phyloP scores from a whole-genome alignment of 2,888 invertebrate species.

The Cecidostiba fungosa region DNA sequence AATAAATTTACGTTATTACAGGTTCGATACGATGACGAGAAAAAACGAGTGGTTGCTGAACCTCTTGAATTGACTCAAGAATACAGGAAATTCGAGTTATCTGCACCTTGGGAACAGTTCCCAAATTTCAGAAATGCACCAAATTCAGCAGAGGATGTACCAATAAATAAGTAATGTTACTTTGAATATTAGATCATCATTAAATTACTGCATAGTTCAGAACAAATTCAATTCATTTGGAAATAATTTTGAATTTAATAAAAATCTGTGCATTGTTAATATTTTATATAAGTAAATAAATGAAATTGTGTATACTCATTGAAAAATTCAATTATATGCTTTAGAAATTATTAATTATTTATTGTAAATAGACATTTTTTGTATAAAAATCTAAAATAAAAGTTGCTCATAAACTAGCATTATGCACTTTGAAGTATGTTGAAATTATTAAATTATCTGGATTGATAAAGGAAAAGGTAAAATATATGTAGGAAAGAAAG shows the following conservation, averaged over 20 bases:
- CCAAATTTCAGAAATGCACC: constrained; percentile 90
- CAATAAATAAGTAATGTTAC: constrained; percentile 65
- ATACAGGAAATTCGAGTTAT: constrained; percentile 97
- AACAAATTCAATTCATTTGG: not conserved
- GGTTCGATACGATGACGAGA: constrained; percentile 98
- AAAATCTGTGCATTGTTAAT: constrained; percentile 30
- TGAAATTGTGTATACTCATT: constrained; percentile 33
- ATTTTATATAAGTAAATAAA: constrained; percentile 42
- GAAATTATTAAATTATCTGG: not conserved
- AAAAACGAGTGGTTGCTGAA: constrained; percentile 96
- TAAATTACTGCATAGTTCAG: constrained; percentile 5
- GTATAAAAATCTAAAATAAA: constrained; percentile 32
- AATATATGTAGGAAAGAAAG: not conserved
- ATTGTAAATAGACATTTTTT: constrained; percentile 41
- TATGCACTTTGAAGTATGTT: not conserved
- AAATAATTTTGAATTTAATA: constrained; percentile 2
- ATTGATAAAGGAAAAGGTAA: constrained; percentile 1
- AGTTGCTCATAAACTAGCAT: not conserved
- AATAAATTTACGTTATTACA: constrained; percentile 74
- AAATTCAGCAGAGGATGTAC: constrained; percentile 82
- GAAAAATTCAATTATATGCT: not conserved
- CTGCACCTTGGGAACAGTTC: constrained; percentile 99
- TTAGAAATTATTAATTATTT: constrained; percentile 11
- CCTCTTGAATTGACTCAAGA: constrained; percentile 98
- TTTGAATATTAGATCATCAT: not conserved